Conservation (phyloP, 2,113 vertebrate species). For the Cryptomyrus ogoouensis region DNA sequence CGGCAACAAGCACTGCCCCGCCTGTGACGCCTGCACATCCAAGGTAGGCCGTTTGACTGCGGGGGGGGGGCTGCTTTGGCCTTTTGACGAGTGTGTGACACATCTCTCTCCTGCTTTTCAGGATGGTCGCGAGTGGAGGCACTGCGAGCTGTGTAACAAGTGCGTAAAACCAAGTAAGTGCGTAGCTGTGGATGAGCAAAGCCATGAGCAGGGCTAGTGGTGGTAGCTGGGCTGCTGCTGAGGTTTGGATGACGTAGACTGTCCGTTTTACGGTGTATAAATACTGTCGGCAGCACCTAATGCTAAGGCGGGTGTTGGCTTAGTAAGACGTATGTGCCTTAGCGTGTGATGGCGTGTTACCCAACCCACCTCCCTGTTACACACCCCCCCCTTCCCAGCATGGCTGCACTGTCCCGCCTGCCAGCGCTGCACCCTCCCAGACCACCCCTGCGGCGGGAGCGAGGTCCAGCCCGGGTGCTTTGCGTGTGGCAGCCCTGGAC, state of each 20-base stretch:
- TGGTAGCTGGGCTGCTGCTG: neutral
- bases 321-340: neutral
- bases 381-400: slow-evolving; percentile 54
- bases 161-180: slow-evolving; percentile 91
- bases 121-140: slow-evolving; percentile 87
- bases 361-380: neutral
- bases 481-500: slow-evolving; percentile 67
- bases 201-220: neutral
- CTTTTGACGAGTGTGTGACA: neutral
- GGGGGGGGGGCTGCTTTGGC: neutral
- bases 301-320: neutral
- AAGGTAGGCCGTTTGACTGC: slow-evolving; percentile 71
- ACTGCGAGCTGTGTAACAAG: slow-evolving; percentile 76
- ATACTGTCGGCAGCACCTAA: neutral
- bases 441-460: slow-evolving; percentile 62
- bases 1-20: slow-evolving; percentile 80
- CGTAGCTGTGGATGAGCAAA: neutral
- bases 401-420: slow-evolving; percentile 82
- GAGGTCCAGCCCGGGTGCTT: slow-evolving; percentile 65
- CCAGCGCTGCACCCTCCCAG: slow-evolving; percentile 64
- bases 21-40: slow-evolving; percentile 81
- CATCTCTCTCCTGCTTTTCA: slow-evolving; percentile 45
- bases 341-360: neutral
- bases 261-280: neutral
- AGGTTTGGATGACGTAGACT: neutral